phyloP scores from a whole-genome alignment of 2,797 vertebrate genomes.

The Parauchenoglanis punctatus region DNA sequence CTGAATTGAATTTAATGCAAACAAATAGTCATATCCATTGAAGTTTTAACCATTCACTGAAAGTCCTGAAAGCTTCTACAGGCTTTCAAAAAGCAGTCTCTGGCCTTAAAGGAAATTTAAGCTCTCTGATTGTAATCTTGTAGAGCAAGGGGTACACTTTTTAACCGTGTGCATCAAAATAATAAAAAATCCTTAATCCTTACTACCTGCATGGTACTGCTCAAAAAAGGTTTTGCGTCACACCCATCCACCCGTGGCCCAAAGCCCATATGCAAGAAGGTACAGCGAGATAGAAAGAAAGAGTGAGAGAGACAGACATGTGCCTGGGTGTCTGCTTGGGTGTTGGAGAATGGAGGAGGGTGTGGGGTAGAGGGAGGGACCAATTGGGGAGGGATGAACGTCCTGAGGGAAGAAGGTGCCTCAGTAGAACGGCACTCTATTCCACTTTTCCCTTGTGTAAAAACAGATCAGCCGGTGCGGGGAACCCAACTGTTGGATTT shows the following conservation, averaged over 20 bases:
- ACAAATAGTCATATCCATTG: background rate
- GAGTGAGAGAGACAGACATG: slow-evolving; percentile 42
- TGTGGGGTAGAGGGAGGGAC: slow-evolving; percentile 64
- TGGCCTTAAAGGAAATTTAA: slow-evolving; percentile 1
- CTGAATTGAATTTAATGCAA: slow-evolving; percentile 15
- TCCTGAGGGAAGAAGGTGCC: slow-evolving; percentile 70
- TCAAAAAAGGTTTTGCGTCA: slow-evolving; percentile 40
- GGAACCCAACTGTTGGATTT: slow-evolving; percentile 1
- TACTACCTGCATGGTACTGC: slow-evolving; percentile 43
- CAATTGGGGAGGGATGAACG: slow-evolving; percentile 63
- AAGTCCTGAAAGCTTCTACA: background rate
- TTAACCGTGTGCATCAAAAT: background rate
- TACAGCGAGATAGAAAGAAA: slow-evolving; percentile 31
- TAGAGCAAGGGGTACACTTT: background rate
- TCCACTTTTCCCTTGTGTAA: slow-evolving; percentile 58
- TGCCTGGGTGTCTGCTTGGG: slow-evolving; percentile 52
- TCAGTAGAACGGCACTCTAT: slow-evolving; percentile 63
- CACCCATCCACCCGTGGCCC: slow-evolving; percentile 18
- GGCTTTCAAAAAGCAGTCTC: background rate
- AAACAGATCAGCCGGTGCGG: slow-evolving; percentile 54
- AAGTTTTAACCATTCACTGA: background rate
- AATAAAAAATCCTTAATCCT: background rate
- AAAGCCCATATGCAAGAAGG: slow-evolving; percentile 36
- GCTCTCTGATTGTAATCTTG: slow-evolving; percentile 9
- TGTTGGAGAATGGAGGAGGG: slow-evolving; percentile 60